Percentiles rank a stretch among this genome's conserved stretches.
These are phyloP conservation scores for Drosophila pullipes DNA, from an alignment of 2,888 invertebrate genomes.

Conservation along the genomic window DNA sequence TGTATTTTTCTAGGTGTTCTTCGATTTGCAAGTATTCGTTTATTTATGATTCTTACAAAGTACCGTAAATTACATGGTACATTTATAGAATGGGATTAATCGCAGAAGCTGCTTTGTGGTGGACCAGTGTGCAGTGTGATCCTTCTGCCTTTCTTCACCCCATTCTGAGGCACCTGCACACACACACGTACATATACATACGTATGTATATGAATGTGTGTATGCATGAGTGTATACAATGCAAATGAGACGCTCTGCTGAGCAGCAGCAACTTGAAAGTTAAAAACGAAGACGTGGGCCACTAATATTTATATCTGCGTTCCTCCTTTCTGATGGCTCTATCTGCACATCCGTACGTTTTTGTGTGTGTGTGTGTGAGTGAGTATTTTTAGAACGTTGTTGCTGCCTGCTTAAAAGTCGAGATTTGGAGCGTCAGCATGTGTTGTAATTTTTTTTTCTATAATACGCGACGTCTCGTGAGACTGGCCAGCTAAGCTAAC, in stretches of 20 bases:
- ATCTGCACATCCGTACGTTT: conserved; percentile 41
- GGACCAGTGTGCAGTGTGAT: conserved; percentile 26
- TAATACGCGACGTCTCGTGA: conserved; percentile 23
- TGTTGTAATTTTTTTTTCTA: conserved; percentile 48
- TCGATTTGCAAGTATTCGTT: neutral
- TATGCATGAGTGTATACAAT: conserved; percentile 32
- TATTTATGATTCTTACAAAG: neutral
- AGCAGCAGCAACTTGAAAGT: conserved; percentile 36
- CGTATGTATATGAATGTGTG: too few relatives aligned
- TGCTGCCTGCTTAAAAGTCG: conserved; percentile 27
- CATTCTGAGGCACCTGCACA: conserved; percentile 40
- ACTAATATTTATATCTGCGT: conserved; percentile 51
- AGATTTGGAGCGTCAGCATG: conserved; percentile 53
- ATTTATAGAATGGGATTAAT: neutral
- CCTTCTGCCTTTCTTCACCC: conserved; percentile 1
- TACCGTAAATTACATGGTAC: conserved; percentile 1
- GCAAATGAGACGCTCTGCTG: conserved; percentile 68
- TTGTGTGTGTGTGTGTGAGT: conserved; percentile 18
- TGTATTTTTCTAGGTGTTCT: neutral
- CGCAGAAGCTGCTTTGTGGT: neutral
- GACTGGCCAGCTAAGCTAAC: conserved; percentile 6
- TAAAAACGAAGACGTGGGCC: conserved; percentile 49
- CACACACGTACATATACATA: neutral
- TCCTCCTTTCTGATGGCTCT: conserved; percentile 37
- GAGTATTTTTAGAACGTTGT: conserved; percentile 58